Evolutionary conservation across 1,140 invertebrate genomes (phyloP), one percentile per base, ranked within the genome.

Genomic region (Panonychus citri): DNA sequence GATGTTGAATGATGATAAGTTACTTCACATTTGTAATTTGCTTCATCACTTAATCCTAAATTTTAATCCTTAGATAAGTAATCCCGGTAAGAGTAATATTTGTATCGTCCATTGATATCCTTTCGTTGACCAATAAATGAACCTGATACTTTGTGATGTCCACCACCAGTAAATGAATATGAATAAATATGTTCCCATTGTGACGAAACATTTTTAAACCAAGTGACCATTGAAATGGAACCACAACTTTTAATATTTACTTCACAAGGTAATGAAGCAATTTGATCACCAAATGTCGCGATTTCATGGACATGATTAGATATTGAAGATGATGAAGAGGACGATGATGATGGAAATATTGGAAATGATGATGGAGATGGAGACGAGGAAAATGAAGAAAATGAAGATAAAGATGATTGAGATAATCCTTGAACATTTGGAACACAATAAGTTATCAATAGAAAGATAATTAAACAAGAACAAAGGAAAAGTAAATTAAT

Each of bases 11-110:
- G 84, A 68, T 67, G 85, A 86, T n/a, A n/a, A 1, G 83, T 86
- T 58, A 85, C 81, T 67, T 86, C 83, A 66, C 83, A 87, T 61
- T 82, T 82, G 72, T 83, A 87, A 12, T 80, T 72, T 0, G 81
- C 83, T 63, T 86, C 83, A 67, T 88, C 83, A 53, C 77, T 74
- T 13, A 82, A 71, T 54, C 78, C 71, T 4, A 85, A 70, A 30
- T 77, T 42, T 58, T 26, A 28, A 65, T 57, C 17, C 54, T 59
- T 40, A 65, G 30, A 50, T 62, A 58, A 13, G 62, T 61, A 5
- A 58, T 19, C 10, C 49, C 51, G 25, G 56, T 59, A 4, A 10
- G 24, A 30, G 27, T 53, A 26, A 62, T 46, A 27, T 53, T 53
- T 10, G 34, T 19, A 15, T 54, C 43, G 39, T 49, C 42, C n/a